Evolutionary conservation across 2,113 vertebrate species (phyloP), one percentile per base, ranked within the genome.

Genomic region (Hippocampus mohnikei): DNA sequence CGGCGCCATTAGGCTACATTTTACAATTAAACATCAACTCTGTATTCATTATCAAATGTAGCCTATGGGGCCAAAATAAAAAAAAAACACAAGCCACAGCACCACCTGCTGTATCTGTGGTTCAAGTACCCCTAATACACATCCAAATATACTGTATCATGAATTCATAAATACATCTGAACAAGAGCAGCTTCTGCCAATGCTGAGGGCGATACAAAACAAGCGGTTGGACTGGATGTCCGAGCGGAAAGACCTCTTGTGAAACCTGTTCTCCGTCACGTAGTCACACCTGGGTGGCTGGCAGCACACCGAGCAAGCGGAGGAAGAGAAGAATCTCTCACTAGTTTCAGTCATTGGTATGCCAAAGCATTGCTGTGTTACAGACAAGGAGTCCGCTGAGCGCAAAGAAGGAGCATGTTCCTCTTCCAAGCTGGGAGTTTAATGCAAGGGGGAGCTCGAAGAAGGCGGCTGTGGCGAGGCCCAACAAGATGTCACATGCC

Each of bases 221-320:
- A 58, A 44, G 15, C 59, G 65, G 23, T 69, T 29, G 71, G 62
- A 75, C 27, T 44, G 42, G 2, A 12, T 42, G 41, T 76, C 41
- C 60, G 61, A 75, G 72, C 77, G 75, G 66, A 37, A 80, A 66
- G 73, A 79, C 77, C 82, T 75, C 23, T 72, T 78, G 79, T 76
- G 84, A 87, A 65, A 83, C 81, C 76, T 80, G 71, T 81, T 86
- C 74, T 70, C 82, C 86, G 90, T 90, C 90, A 90, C 78, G 71
- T 10, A 79, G 87, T 91, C 90, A 92, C 88, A 92, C 87, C 89
- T 90, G 85, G 88, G 72, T 83, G 81, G 85, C 66, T 80, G 74
- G 76, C 83, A 81, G 84, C 76, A 63, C 67, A 50, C 69, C 64
- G 76, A 79, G 71, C 67, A 27, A 25, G 40, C 23, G 41, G 42